Evolutionary conservation across 2,113 vertebrate species (phyloP), one percentile per base, ranked within the genome.

Genomic region (Xenopus borealis): DNA sequence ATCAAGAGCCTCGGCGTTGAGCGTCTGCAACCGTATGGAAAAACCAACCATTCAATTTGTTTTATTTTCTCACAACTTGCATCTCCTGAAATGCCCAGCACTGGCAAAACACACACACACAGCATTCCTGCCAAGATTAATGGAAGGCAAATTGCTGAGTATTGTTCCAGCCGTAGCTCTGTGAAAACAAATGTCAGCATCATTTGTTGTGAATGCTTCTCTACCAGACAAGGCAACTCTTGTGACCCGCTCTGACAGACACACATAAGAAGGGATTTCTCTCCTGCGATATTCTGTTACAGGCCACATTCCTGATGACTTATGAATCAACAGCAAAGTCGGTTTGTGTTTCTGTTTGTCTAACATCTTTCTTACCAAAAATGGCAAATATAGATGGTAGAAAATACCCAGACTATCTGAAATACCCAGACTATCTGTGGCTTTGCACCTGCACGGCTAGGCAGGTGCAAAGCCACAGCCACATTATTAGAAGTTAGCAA

Each of bases 151-250:
- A 76, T n/a, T 75, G 10, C 16, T 69, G 74, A 45, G 44, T 50
- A 74, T 52, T 18, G 81, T 76, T 62, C n/a, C 67, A 80, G 80
- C 70, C 17, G 73, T 73, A n/a, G 30, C 68, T 65, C 13, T 30
- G 2, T 74, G 71, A 71, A 82, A 64, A 85, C 74, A 82, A 79
- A 80, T 58, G 66, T 0, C 61, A 58, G 20, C 45, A 69, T 70
- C 74, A 74, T 17, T 66, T 61, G 30, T 19, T 65, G 0, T 64
- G 77, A 80, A 84, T 83, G 70, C 16, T 47, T 69, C 70, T 72
- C 7, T n/a, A 52, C 33, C 59, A 79, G 76, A 61, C 7, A 19
- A 79, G 61, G 72, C 19, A 65, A 40, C 18, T 0, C 0, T 67
- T 75, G 33, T 40, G 17, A 62, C 71, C 16, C 80, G 59, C 71